Evolutionary conservation across 1,140 invertebrate species (phyloP).

Genomic region (Belonocnema kinseyi): DNA sequence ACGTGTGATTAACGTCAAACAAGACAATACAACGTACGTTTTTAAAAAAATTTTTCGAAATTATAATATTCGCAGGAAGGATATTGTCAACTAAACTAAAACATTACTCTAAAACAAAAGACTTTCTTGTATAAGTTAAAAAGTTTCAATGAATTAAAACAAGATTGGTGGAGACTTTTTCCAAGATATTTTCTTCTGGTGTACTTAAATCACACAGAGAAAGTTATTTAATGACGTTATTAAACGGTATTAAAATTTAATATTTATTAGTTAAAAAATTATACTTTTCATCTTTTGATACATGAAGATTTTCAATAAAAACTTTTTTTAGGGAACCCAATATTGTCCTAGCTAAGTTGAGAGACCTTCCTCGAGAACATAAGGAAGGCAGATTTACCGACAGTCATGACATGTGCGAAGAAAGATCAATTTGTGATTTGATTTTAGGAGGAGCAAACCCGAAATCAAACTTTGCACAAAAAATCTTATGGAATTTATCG

Average conservation of each 20-base stretch:
- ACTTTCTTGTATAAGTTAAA: no score
- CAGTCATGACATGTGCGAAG: constrained; percentile 56
- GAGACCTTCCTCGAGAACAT: constrained; percentile 65
- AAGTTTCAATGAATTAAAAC: no score
- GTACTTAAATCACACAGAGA: no score
- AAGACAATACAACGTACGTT: constrained; percentile 61
- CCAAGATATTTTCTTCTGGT: no score
- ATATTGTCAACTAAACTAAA: no score
- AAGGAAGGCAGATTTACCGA: constrained; percentile 47
- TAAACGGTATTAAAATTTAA: no score
- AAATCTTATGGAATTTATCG: constrained; percentile 61
- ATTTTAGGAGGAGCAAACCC: constrained; percentile 57
- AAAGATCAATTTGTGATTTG: constrained; percentile 65
- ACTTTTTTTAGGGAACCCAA: constrained; percentile 55
- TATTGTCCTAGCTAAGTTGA: constrained; percentile 65
- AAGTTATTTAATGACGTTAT: no score
- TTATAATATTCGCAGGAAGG: no score
- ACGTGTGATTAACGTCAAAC: constrained; percentile 59
- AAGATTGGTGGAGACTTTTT: no score
- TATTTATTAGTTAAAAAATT: no score
- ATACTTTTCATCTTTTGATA: background rate
- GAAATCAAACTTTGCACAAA: constrained; percentile 60
- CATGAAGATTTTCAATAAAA: no score
- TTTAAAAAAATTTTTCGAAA: background rate
- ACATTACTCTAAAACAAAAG: no score